Percentiles rank a stretch among this genome's conserved stretches.
These are phyloP conservation scores for Microplitis mediator DNA, from an alignment of 1,140 invertebrate genomes.

Conservation along the genomic window DNA sequence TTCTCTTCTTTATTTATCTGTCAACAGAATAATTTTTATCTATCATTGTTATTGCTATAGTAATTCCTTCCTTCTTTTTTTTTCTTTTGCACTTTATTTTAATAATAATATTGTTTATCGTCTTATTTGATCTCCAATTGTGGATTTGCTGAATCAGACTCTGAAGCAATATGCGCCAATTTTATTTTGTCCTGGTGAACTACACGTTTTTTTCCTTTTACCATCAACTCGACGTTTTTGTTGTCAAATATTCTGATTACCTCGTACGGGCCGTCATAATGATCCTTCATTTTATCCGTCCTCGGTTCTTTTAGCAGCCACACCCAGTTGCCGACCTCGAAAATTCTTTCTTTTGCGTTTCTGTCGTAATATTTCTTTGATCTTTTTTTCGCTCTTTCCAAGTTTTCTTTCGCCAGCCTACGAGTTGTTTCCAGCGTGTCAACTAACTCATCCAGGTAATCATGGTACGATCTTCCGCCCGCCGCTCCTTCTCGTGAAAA, in stretches of 20 bases:
- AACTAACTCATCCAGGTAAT: not conserved
- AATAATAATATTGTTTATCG: too few relatives aligned
- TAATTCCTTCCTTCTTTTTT: too few relatives aligned
- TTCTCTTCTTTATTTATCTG: too few relatives aligned
- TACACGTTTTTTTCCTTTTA: not conserved
- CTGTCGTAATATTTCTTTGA: slow-evolving; percentile 12
- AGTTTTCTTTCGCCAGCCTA: not conserved
- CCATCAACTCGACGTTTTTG: not conserved
- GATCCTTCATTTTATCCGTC: not conserved
- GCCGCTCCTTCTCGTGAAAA: too few relatives aligned
- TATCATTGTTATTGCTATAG: too few relatives aligned
- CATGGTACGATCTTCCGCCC: too few relatives aligned
- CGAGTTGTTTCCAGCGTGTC: not conserved
- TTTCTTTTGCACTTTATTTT: too few relatives aligned
- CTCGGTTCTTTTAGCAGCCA: not conserved
- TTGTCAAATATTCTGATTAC: not conserved
- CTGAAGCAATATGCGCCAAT: not conserved
- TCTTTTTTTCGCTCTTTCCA: not conserved
- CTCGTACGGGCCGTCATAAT: slow-evolving; percentile 1
- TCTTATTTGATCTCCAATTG: too few relatives aligned
- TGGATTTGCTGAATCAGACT: too few relatives aligned
- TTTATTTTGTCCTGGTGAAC: not conserved
- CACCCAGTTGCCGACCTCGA: not conserved
- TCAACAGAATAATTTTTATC: too few relatives aligned
- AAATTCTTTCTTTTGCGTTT: not conserved